phyloP scores from a whole-genome alignment of 2,888 invertebrate species.

The Teleiodes luculella region DNA sequence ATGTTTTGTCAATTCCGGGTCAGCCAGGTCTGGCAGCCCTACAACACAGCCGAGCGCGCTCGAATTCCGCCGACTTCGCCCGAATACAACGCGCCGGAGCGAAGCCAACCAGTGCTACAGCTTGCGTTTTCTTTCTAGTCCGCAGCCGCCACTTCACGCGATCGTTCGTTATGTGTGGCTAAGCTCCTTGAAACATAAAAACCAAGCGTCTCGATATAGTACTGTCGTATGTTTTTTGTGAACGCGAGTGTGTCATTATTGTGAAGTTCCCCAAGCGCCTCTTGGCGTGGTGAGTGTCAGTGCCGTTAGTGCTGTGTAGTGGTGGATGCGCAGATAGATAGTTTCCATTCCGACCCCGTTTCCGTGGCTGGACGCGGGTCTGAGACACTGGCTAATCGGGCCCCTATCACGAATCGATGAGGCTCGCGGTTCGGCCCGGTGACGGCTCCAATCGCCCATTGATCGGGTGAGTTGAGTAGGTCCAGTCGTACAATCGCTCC shows the following conservation, averaged over 20 bases:
- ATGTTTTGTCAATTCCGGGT: too few relatives aligned
- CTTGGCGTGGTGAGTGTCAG: conserved; percentile 10
- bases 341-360: conserved; percentile 65
- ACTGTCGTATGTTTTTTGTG: conserved; percentile 10
- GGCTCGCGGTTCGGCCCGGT: conserved; percentile 49
- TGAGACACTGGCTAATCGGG: conserved; percentile 49
- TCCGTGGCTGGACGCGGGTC: conserved; percentile 48
- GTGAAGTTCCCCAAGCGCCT: conserved; percentile 19
- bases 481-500: conserved; percentile 28
- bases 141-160: conserved; percentile 58
- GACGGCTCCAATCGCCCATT: conserved; percentile 63
- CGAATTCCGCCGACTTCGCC: conserved; percentile 50
- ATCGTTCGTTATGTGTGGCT: conserved; percentile 45
- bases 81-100: conserved; percentile 47
- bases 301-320: conserved; percentile 44
- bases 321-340: conserved; percentile 31
- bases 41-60: conserved; percentile 49
- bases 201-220: conserved; percentile 9
- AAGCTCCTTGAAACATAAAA: conserved; percentile 29
- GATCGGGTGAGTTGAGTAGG: conserved; percentile 62
- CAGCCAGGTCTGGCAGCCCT: neutral
- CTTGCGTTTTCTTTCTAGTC: conserved; percentile 63
- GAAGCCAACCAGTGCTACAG: conserved; percentile 67
- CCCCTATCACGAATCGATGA: conserved; percentile 56
- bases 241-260: conserved; percentile 5